A percentile compares a stretch with the other conserved stretches of the same genome.
Evolutionary conservation across 2,113 vertebrate species (phyloP).

Genomic region (Dendrocopos noguchii): DNA sequence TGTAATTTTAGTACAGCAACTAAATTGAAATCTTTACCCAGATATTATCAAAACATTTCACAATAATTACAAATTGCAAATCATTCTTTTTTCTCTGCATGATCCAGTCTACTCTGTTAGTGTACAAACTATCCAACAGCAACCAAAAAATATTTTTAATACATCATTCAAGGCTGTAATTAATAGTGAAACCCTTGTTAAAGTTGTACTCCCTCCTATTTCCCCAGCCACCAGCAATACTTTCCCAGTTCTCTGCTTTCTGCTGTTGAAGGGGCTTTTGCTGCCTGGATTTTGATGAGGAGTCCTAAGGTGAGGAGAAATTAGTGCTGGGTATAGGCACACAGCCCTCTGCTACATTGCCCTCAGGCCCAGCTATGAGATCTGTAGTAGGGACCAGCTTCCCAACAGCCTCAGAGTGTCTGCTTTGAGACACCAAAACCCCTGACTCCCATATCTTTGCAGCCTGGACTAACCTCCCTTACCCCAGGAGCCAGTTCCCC

Average conservation of each 20-base stretch:
- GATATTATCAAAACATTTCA: constrained; percentile 24
- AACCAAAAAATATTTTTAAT: constrained; percentile 33
- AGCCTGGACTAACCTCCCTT: neutral
- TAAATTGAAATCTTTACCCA: neutral
- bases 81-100: neutral
- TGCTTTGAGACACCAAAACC: neutral
- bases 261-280: neutral
- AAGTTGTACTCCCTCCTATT: neutral
- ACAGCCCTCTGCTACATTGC: neutral
- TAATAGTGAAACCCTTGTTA: neutral
- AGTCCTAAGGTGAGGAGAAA: neutral
- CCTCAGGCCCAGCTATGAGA: neutral
- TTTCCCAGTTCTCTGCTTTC: neutral
- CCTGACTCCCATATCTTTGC: neutral
- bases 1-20: neutral
- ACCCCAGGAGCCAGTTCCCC: neutral
- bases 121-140: neutral
- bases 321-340: neutral
- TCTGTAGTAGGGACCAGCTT: neutral
- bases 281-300: neutral
- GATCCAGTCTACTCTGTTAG: neutral
- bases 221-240: neutral
- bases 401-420: neutral
- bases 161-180: neutral
- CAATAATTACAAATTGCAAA: constrained; percentile 7